Conservation (phyloP, 2,888 invertebrate genomes). For the Mimas tiliae region DNA sequence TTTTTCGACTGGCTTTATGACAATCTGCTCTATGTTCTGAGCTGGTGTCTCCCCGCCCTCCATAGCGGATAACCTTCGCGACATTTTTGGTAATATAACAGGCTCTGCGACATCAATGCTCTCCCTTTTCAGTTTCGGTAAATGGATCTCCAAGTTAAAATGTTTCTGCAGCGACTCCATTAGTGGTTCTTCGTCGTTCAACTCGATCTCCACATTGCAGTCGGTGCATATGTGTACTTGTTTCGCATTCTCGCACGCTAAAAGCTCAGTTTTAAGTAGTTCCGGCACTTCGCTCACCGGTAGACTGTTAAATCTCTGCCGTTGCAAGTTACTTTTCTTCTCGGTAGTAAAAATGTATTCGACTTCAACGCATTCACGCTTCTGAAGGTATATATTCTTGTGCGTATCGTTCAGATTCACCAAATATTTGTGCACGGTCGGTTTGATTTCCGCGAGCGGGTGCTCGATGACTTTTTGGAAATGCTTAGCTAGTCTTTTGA, state of each 20-base stretch:
- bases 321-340: slow-evolving; percentile 73
- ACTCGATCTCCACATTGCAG: slow-evolving; percentile 73
- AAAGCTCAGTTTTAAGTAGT: slow-evolving; percentile 68
- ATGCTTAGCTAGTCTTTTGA: slow-evolving; percentile 69
- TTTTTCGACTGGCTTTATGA: slow-evolving; percentile 65
- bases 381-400: slow-evolving; percentile 62
- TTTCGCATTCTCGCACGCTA: slow-evolving; percentile 64
- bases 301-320: slow-evolving; percentile 77
- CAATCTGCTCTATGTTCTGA: slow-evolving; percentile 60
- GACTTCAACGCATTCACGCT: slow-evolving; percentile 71
- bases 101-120: slow-evolving; percentile 78
- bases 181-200: slow-evolving; percentile 73
- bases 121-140: slow-evolving; percentile 72
- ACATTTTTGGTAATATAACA: slow-evolving; percentile 73
- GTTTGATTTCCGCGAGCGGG: slow-evolving; percentile 61
- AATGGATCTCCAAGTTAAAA: slow-evolving; percentile 69
- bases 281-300: slow-evolving; percentile 79
- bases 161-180: slow-evolving; percentile 79
- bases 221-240: slow-evolving; percentile 79
- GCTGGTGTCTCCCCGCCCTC: slow-evolving; percentile 64
- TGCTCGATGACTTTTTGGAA: slow-evolving; percentile 68
- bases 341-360: slow-evolving; percentile 80
- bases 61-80: slow-evolving; percentile 71
- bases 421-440: slow-evolving; percentile 60
- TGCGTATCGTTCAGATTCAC: slow-evolving; percentile 65